Conservation (phyloP, 2,113 vertebrate species). For the Calonectris borealis region DNA sequence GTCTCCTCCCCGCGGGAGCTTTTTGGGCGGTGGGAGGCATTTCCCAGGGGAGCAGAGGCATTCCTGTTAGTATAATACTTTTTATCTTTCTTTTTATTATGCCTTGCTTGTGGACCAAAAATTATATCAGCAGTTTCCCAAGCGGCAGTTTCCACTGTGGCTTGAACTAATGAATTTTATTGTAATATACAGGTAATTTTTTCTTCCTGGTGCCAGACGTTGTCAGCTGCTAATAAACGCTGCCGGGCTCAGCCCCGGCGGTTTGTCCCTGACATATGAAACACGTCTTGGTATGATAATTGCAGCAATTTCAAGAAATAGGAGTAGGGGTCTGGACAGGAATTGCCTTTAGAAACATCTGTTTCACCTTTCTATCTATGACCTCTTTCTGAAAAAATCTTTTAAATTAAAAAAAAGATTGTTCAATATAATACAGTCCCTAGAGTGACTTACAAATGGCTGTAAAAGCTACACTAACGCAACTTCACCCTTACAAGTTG, state of each 20-base stretch:
- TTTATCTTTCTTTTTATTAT: neutral
- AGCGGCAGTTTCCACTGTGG: neutral
- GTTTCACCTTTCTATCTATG: neutral
- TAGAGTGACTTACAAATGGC: neutral
- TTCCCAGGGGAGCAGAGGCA: neutral
- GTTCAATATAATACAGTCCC: neutral
- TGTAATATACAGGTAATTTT: neutral
- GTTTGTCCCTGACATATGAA: neutral
- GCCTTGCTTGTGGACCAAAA: neutral
- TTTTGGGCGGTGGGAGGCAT: neutral
- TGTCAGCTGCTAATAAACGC: neutral
- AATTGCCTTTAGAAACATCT: conserved; percentile 38
- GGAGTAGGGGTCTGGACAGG: conserved; percentile 12
- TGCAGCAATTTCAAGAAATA: conserved; percentile 32
- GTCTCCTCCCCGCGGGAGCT: neutral
- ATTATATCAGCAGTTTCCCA: neutral
- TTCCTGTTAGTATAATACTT: neutral
- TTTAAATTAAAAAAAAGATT: neutral
- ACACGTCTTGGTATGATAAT: conserved; percentile 37
- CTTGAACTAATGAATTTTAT: neutral
- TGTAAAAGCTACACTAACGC: neutral
- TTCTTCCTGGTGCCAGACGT: neutral
- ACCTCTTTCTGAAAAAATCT: neutral
- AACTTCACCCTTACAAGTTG: neutral
- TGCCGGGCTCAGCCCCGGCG: neutral